A percentile compares a stretch with the other conserved stretches of the same genome.
Conservation (phyloP, 1,140 invertebrate species). For the Pemphigus obesinymphae region DNA sequence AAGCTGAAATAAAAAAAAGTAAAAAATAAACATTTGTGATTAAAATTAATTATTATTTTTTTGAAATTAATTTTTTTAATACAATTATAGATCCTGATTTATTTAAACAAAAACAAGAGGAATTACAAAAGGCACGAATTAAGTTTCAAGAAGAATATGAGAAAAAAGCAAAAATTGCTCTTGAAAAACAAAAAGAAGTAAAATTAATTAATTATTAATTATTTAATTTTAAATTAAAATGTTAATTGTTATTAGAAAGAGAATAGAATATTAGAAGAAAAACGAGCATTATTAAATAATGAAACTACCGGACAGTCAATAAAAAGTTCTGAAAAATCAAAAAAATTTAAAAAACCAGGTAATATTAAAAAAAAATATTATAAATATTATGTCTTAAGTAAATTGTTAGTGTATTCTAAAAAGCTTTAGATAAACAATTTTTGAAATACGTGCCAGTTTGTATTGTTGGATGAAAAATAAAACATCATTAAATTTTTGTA, state of each 20-base stretch:
- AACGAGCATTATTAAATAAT: conserved; percentile 14
- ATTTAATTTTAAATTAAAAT: background rate
- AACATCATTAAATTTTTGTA: no score
- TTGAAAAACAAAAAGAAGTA: conserved; percentile 46
- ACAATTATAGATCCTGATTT: conserved; percentile 45
- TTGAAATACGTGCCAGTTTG: no score
- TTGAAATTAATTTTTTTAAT: background rate
- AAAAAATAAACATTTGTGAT: background rate
- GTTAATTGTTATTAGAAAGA: conserved; percentile 24
- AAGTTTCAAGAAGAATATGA: conserved; percentile 46
- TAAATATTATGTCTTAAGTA: background rate
- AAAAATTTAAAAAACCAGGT: conserved; percentile 17
- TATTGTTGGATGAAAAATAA: no score
- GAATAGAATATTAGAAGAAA: conserved; percentile 26
- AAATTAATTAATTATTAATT: background rate
- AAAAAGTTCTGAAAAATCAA: background rate
- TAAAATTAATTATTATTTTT: background rate
- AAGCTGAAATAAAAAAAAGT: conserved; percentile 29
- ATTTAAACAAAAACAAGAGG: conserved; percentile 36
- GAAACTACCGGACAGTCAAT: background rate
- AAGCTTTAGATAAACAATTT: no score
- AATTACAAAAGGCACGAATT: conserved; percentile 43
- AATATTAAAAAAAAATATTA: background rate
- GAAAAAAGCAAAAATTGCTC: conserved; percentile 43
- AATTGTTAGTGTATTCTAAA: no score